Conservation (phyloP, 2,888 invertebrate species). For the Luffia ferchaultella region DNA sequence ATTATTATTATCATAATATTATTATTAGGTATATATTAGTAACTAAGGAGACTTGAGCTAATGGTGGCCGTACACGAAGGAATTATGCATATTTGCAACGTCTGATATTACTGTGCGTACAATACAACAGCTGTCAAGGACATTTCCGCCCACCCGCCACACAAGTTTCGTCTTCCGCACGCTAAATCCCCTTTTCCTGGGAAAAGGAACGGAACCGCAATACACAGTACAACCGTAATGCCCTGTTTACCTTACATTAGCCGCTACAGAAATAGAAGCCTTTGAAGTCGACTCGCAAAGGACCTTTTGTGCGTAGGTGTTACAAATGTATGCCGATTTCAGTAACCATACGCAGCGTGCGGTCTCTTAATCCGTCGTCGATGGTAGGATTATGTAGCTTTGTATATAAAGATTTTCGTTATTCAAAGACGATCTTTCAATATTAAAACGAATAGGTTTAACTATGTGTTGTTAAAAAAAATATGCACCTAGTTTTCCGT, state of each 20-base stretch:
- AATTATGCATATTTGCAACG: too few relatives aligned
- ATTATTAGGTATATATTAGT: too few relatives aligned
- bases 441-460: too few relatives aligned
- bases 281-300: constrained; percentile 33
- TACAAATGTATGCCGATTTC: background rate
- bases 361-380: background rate
- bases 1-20: too few relatives aligned
- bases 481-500: too few relatives aligned
- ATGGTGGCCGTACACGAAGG: too few relatives aligned
- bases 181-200: constrained; percentile 38
- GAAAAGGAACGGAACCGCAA: constrained; percentile 38
- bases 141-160: constrained; percentile 27
- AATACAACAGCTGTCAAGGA: too few relatives aligned
- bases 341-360: background rate
- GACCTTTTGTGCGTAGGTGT: constrained; percentile 10
- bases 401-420: background rate
- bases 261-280: constrained; percentile 34
- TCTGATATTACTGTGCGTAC: too few relatives aligned
- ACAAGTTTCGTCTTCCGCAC: constrained; percentile 35
- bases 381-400: background rate
- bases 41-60: too few relatives aligned
- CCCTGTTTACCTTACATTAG: constrained; percentile 52
- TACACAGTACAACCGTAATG: constrained; percentile 35
- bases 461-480: too few relatives aligned
- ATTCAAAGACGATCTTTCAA: background rate